Conservation (phyloP, 2,113 vertebrate genomes). For the Irena cyanogastra region DNA sequence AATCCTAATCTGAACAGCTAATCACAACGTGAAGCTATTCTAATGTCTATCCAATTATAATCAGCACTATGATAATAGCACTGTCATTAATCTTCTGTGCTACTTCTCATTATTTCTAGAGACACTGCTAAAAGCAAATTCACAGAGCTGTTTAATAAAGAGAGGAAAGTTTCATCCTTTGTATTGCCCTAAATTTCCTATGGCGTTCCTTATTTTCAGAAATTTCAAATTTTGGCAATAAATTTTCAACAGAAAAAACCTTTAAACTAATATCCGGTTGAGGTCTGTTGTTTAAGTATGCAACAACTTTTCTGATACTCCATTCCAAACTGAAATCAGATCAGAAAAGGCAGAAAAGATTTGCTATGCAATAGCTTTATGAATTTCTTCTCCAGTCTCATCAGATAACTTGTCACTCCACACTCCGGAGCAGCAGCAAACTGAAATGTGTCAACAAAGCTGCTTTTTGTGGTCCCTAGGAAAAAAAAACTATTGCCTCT, state of each 20-base stretch:
- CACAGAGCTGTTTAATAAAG: background rate
- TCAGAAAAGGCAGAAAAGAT: background rate
- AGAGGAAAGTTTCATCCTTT: background rate
- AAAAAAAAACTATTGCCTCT: background rate
- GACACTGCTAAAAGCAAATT: background rate
- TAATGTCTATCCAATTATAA: slow-evolving; percentile 10
- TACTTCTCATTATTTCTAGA: slow-evolving; percentile 4
- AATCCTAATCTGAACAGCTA: slow-evolving; percentile 22
- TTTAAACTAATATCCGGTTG: background rate
- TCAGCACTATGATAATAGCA: background rate
- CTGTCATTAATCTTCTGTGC: background rate
- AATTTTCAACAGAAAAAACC: background rate
- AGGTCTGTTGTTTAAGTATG: background rate
- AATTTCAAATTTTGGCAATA: background rate
- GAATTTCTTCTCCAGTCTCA: background rate
- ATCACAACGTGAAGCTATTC: background rate
- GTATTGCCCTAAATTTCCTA: background rate
- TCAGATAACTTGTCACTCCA: background rate
- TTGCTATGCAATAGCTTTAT: background rate
- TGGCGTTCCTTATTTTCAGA: background rate
- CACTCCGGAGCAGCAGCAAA: background rate
- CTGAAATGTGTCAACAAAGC: background rate
- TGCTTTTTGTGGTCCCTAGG: background rate
- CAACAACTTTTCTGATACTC: background rate
- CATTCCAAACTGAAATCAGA: background rate